These are phyloP conservation scores for Oreochromis grahami DNA, from an alignment of 2,797 vertebrate species.

Conservation along the genomic window DNA sequence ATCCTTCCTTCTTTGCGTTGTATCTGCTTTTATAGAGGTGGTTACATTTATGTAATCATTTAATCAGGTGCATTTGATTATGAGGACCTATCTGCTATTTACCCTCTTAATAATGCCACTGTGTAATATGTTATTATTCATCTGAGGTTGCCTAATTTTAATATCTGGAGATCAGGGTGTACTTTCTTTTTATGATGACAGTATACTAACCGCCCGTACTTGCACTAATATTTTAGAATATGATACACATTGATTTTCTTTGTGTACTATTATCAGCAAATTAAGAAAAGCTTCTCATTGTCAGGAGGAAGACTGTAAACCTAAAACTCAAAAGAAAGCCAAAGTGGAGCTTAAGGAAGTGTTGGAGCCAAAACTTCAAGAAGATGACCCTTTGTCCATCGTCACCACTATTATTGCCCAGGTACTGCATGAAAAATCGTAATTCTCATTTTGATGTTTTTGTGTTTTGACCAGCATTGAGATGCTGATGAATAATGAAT, in stretches of 20 bases:
- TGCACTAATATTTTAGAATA: background rate
- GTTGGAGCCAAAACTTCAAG: constrained; percentile 63
- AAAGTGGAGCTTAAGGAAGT: constrained; percentile 46
- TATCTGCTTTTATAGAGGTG: background rate
- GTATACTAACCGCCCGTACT: background rate
- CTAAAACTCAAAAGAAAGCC: constrained; percentile 61
- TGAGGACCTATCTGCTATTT: background rate
- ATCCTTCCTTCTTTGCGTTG: too few relatives aligned
- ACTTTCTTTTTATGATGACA: background rate
- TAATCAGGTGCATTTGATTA: background rate
- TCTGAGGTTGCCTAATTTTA: background rate
- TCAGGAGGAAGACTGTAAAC: constrained; percentile 80
- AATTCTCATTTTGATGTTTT: background rate
- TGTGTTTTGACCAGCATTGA: background rate
- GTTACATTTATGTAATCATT: background rate
- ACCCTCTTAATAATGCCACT: background rate
- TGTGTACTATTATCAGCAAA: background rate
- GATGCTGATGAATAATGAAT: background rate
- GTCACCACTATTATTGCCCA: constrained; percentile 81
- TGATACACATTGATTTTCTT: background rate
- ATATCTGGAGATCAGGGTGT: background rate
- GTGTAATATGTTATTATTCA: background rate
- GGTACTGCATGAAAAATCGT: constrained; percentile 64
- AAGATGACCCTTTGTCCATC: constrained; percentile 79
- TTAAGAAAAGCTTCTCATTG: background rate